Evolutionary conservation across 2,113 vertebrate genomes (phyloP).

Genomic region (Coptodon rendalli): DNA sequence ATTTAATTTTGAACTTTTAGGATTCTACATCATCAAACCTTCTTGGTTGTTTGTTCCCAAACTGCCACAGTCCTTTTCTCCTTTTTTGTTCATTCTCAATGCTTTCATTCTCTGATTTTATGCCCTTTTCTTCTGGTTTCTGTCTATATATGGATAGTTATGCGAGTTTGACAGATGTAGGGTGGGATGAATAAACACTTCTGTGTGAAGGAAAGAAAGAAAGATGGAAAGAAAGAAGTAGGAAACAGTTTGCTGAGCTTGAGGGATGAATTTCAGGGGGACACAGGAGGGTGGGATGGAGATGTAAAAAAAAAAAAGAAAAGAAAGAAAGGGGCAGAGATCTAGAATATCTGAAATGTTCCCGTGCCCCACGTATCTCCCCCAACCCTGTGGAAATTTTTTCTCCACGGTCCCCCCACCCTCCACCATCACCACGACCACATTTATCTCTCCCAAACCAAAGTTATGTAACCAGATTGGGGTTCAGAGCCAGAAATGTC

Average conservation of each 20-base stretch:
- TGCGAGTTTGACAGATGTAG: not conserved
- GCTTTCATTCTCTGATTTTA: not conserved
- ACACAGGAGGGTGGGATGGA: not conserved
- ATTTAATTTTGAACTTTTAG: not conserved
- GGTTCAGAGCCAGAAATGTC: constrained; percentile 18
- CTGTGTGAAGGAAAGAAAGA: not conserved
- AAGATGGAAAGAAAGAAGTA: not conserved
- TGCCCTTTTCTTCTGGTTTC: not conserved
- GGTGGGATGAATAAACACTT: not conserved
- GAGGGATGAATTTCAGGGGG: not conserved
- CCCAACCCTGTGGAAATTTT: not conserved
- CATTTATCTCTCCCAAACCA: constrained; percentile 43
- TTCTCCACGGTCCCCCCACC: not conserved
- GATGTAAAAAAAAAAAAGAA: not conserved
- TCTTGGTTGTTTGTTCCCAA: not conserved
- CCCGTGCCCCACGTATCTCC: not conserved
- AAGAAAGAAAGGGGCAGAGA: not conserved
- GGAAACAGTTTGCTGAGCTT: not conserved
- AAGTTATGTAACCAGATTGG: constrained; percentile 30
- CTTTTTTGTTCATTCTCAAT: not conserved
- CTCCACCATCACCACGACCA: not conserved
- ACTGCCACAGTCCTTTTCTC: not conserved
- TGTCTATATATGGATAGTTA: not conserved
- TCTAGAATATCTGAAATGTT: not conserved
- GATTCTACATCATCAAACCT: not conserved